Evolutionary conservation across 2,888 invertebrate species (phyloP), one percentile per base, ranked within the genome.

Genomic region (Tinea semifulvella): DNA sequence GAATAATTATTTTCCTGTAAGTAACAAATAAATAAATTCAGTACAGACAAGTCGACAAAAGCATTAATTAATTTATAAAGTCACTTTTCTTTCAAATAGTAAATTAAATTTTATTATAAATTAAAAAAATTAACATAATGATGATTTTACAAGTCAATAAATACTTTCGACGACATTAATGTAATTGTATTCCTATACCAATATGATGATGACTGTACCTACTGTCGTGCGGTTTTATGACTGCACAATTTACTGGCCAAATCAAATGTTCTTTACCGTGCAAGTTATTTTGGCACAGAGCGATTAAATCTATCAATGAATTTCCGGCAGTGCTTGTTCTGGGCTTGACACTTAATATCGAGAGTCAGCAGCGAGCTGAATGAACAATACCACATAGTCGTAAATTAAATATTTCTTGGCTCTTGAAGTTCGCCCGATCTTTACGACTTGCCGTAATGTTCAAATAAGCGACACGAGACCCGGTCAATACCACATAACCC

Each of bases 221-320:
- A n/a, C n/a, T n/a, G n/a, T n/a, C n/a, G n/a, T n/a, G n/a, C n/a
- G 72, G 65, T 65, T 72, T 76, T 79, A 79, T 73, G 73, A 72
- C 67, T 68, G 57, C 60, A 72, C 75, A 71, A 76, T 77, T 70
- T 71, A 75, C 72, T 68, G 67, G 60, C 65, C 65, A 64, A 75
- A 74, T 74, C 75, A 68, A 75, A 67, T 64, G 61, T 57, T 63
- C 58, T 61, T 60, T 63, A 60, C 56, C 54, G 55, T 56, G 56
- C 61, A 20, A 26, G 67, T 65, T 75, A 76, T 77, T 79, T 76
- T 67, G 70, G 72, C 63, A 58, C 63, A 56, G 55, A 55, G 65
- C 75, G 70, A 71, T 76, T 74, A 76, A 77, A 75, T 73, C 79
- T 76, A 79, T 79, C 79, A 77, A 76, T 76, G 79, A 76, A 69